Base-by-base conservation (phyloP, 2,797 vertebrate genomes). In the Phataginus tetradactyla region DNA sequence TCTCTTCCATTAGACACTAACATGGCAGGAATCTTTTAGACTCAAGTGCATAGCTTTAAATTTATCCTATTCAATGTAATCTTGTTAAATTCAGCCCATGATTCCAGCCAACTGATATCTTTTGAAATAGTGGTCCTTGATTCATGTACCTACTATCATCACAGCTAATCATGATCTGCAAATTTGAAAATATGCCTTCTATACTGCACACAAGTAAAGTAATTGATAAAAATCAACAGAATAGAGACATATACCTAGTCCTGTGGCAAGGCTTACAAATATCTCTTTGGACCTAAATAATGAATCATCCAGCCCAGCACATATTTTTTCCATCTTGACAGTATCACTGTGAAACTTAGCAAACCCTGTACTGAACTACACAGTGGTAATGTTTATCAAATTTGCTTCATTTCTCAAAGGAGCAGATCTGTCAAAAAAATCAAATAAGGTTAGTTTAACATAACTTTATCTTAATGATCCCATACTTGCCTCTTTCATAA, bases 181-280 rank as follows among this genome's bases (percentile, higher is more conserved):
- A 37, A 68, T 75, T 17, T 49, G 13, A 53, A 85, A 78, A 6
- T n/a, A 77, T 69, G 10, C 15, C 57, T 86, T 86, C 66, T 91
- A 15, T 34, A 34, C 5, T 45, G 25, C 57, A 64, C 14, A 72
- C 8, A 86, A 45, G 4, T 88, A 84, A 91, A 39, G 45, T 77
- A 90, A 89, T 1, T 90, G 55, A 89, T 23, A 55, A 63, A 93
- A 79, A 64, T 57, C 27, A 87, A 87, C 57, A 88, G 59, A 85
- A 64, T 32, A 85, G 45, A 69, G 34, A 90, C 27, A 91, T 86
- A 13, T 20, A 86, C 74, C 32, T 34, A 79, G 37, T 59, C 64
- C 49, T 87, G 29, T 27, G 9, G 51, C 66, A 74, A 95, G 25
- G 59, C 77, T 75, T 7, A 80, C 66, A 86, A 86, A 91, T 74